phyloP scores from a whole-genome alignment of 2,797 vertebrate species.

The Manis javanica region DNA sequence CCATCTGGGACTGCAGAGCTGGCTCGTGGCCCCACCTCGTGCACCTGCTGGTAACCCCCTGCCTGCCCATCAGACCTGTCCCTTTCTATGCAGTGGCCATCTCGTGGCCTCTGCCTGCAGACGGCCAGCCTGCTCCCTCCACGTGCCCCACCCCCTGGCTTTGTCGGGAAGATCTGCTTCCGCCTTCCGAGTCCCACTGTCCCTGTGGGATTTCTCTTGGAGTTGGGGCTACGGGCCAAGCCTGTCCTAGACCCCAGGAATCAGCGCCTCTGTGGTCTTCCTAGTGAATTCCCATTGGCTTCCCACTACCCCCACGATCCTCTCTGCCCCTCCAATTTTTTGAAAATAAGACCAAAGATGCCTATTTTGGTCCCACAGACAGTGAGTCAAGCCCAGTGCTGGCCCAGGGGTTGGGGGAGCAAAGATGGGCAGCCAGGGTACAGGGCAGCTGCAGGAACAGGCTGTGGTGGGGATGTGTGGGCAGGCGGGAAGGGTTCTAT shows the following conservation, averaged over 20 bases:
- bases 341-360: neutral
- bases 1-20: neutral
- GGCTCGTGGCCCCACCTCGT: accelerated
- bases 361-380: no score
- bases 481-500: no score
- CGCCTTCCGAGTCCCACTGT: neutral
- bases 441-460: no score
- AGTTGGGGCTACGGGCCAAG: neutral
- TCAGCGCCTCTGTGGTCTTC: neutral
- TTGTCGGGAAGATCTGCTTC: neutral
- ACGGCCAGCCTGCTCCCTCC: neutral
- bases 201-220: neutral
- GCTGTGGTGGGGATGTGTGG: no score
- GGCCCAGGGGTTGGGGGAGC: neutral
- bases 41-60: neutral
- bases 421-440: no score
- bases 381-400: no score
- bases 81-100: neutral
- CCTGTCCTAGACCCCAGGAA: accelerated
- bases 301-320: accelerated
- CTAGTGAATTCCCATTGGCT: accelerated
- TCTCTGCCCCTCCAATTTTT: no score
- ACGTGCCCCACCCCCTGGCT: accelerated
- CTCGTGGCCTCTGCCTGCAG: neutral
- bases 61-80: neutral